Base-by-base conservation (phyloP, 2,888 invertebrate genomes). In the Cabera pusaria region DNA sequence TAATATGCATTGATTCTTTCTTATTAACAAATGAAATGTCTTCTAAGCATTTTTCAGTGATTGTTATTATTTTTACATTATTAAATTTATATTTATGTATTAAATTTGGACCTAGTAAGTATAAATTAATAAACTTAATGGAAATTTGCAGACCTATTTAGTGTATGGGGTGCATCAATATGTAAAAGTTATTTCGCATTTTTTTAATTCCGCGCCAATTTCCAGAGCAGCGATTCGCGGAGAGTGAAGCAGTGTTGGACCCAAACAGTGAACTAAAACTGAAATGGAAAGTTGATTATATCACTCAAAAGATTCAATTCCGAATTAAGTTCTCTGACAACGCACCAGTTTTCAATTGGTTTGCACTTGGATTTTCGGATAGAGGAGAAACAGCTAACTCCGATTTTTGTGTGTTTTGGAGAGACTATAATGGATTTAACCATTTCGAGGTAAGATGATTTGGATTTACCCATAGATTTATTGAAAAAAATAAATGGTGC, bases 311-410 rank as follows among this genome's bases (percentile, higher is more conserved):
- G 52, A 75, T 88, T 29, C 62, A 67, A 9, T 91, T 93, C 50
- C 89, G 90, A 57, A 63, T 93, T 6, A 78, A 90, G 29, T 60
- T 91, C 22, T 83, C 91, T 0, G 72, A 79, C 1, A 72, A 80
- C 22, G 74, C 76, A 0, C 86, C 89, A 5, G 67, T 71, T 0
- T 76, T 79, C 57, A 89, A 89, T 29, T 97, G 97, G 97, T 93
- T 97, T 60, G 96, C 94, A 0, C 64, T 97, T 27, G 97, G 97
- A 17, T 97, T 97, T 81, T 97, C 97, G 1, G 93, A 96, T 62
- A 91, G 94, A 40, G 97, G 97, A 0, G 90, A 92, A 24, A 62
- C 91, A 1, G 90, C 90, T 43, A 92, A 93, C 21, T 95, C 96
- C 0, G 97, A 97, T 80, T 92, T 95, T 44, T 97, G 97, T 61